phyloP scores from a whole-genome alignment of 2,113 vertebrate genomes.

The Protobothrops flavoviridis region DNA sequence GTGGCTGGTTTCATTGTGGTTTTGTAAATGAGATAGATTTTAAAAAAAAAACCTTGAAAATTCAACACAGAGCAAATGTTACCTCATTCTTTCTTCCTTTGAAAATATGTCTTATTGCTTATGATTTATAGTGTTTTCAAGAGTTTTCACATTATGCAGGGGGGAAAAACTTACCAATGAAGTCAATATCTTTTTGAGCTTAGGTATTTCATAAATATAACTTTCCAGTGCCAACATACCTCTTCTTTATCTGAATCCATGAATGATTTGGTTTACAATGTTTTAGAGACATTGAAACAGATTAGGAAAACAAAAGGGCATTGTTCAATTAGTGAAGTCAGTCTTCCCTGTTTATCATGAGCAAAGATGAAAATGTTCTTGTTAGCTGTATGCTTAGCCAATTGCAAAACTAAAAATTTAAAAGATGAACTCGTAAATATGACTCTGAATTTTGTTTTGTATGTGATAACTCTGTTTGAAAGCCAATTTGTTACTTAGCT shows the following conservation, averaged over 20 bases:
- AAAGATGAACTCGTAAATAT: neutral
- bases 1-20: neutral
- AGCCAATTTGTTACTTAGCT: neutral
- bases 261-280: neutral
- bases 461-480: neutral
- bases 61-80: neutral
- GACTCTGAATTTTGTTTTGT: neutral
- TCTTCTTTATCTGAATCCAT: neutral
- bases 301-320: conserved; percentile 4
- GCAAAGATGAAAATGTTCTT: neutral
- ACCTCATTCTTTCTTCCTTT: neutral
- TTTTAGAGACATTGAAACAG: neutral
- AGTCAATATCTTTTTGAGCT: neutral
- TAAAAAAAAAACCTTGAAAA: neutral
- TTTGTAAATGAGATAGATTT: neutral
- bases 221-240: neutral
- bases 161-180: neutral
- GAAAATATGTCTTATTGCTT: neutral
- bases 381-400: neutral
- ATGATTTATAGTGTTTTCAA: neutral
- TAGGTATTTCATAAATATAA: neutral
- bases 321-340: neutral
- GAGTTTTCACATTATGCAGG: too few relatives aligned
- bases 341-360: neutral
- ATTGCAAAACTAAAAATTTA: neutral